Conservation (phyloP, 1,140 invertebrate species). For the Coelopa frigida region DNA sequence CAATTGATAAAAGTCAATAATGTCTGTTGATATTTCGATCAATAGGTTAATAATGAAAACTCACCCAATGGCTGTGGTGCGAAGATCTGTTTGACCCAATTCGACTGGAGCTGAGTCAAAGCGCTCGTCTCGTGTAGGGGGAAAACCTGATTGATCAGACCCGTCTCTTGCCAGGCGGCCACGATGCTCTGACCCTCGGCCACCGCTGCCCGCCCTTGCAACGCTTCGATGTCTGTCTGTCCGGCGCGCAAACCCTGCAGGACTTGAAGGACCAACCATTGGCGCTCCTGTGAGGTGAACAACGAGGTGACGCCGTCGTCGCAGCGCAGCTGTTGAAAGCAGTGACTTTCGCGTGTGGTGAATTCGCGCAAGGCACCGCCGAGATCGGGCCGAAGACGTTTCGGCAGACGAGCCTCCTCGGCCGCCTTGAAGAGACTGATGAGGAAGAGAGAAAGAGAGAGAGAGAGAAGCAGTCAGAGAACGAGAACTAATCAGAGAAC, state of each 20-base stretch:
- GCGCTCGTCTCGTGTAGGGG: conserved; percentile 78
- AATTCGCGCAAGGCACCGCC: conserved; percentile 89
- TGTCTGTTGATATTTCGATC: too few relatives aligned
- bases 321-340: conserved; percentile 62
- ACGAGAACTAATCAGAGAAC: too few relatives aligned
- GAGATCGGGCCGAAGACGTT: conserved; percentile 69
- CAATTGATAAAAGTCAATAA: too few relatives aligned
- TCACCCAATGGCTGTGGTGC: conserved; percentile 76
- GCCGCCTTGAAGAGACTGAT: conserved; percentile 76
- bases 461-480: too few relatives aligned
- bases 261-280: conserved; percentile 67
- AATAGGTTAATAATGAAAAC: conserved; percentile 9
- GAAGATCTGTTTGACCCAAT: conserved; percentile 82
- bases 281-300: conserved; percentile 77
- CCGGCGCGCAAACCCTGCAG: conserved; percentile 69
- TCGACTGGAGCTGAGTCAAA: conserved; percentile 67
- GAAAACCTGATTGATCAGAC: conserved; percentile 84
- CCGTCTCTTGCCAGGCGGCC: conserved; percentile 76
- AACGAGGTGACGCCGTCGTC: conserved; percentile 64
- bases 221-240: conserved; percentile 57
- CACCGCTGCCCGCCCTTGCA: conserved; percentile 48
- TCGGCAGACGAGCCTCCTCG: conserved; percentile 81
- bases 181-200: conserved; percentile 57
- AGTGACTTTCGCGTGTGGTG: conserved; percentile 71
- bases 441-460: too few relatives aligned